Conservation (phyloP, 2,113 vertebrate species). For the Hipposideros armiger region DNA sequence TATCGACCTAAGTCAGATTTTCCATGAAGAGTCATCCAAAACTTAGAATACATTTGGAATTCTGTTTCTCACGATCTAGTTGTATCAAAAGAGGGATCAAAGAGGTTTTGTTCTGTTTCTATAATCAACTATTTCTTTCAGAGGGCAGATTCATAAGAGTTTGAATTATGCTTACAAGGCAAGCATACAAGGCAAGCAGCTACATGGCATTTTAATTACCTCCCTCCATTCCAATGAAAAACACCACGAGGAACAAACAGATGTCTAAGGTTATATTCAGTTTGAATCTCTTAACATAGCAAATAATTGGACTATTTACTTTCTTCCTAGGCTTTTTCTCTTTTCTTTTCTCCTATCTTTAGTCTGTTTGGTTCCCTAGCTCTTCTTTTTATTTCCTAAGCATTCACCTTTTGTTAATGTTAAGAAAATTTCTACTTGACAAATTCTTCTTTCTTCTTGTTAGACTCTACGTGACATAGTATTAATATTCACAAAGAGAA, state of each 20-base stretch:
- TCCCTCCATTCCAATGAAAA: conserved; percentile 47
- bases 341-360: background rate
- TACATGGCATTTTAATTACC: conserved; percentile 78
- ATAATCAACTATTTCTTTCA: conserved; percentile 79
- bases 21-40: conserved; percentile 37
- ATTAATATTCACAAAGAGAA: conserved; percentile 56
- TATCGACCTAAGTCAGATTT: conserved; percentile 22
- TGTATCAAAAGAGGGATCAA: conserved; percentile 75
- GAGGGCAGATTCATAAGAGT: conserved; percentile 73
- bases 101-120: conserved; percentile 78
- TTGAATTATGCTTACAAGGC: conserved; percentile 78
- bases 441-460: conserved; percentile 40
- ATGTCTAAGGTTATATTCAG: conserved; percentile 64
- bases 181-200: conserved; percentile 70
- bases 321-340: background rate
- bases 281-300: conserved; percentile 53
- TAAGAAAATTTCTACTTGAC: conserved; percentile 33
- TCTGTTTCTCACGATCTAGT: conserved; percentile 70
- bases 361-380: background rate
- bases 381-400: conserved; percentile 24
- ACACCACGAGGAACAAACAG: conserved; percentile 62
- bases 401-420: conserved; percentile 45
- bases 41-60: conserved; percentile 59
- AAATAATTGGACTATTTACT: conserved; percentile 61
- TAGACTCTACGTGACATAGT: background rate